Conservation (phyloP, 2,797 vertebrate genomes). For the Oreortyx pictus region DNA sequence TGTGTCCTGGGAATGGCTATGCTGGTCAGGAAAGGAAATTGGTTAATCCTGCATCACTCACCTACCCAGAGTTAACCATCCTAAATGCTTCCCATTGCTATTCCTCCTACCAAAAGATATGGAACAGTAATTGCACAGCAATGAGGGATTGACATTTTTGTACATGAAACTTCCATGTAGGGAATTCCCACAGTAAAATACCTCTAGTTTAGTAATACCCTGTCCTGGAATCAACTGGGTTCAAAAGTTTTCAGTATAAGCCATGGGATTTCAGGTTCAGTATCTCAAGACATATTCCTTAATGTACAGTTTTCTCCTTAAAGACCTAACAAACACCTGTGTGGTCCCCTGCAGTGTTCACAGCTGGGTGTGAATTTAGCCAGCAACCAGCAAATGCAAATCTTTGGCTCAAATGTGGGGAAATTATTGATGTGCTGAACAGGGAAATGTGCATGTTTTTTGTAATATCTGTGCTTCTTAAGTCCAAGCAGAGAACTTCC, state of each 20-base stretch:
- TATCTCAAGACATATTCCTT: not conserved
- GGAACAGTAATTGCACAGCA: not conserved
- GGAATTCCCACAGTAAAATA: not conserved
- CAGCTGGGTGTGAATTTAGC: not conserved
- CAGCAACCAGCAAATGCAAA: not conserved
- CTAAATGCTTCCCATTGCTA: not conserved
- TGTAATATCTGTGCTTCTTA: not conserved
- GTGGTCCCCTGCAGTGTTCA: not conserved
- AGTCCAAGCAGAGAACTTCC: not conserved
- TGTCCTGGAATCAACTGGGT: not conserved
- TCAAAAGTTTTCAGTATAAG: not conserved
- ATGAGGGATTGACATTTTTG: not conserved
- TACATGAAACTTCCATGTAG: not conserved
- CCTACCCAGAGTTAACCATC: not conserved
- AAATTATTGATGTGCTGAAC: not conserved
- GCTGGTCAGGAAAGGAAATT: not conserved
- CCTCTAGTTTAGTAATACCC: not conserved
- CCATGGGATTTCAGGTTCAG: not conserved
- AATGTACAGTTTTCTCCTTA: not conserved
- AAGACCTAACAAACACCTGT: not conserved
- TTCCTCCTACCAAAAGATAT: not conserved
- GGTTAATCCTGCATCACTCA: not conserved
- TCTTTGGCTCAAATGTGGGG: not conserved
- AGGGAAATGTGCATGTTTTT: not conserved
- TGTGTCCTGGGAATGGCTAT: not conserved